Evolutionary conservation across 2,888 invertebrate genomes (phyloP).

Genomic region (Danaus chrysippus): DNA sequence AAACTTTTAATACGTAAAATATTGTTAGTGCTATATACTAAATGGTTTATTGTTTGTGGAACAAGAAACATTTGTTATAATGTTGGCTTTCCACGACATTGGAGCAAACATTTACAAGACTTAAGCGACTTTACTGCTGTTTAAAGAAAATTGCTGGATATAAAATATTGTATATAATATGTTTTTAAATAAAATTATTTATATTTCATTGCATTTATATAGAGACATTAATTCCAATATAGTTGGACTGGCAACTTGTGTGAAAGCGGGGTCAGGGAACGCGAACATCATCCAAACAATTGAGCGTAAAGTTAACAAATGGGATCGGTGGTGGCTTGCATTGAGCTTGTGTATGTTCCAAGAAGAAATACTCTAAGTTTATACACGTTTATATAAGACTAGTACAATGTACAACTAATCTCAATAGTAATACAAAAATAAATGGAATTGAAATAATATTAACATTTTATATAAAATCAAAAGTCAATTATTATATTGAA

Average conservation of each 20-base stretch:
- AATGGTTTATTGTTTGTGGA: conserved; percentile 29
- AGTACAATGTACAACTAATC: no score
- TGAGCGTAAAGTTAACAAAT: conserved; percentile 73
- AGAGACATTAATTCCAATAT: conserved; percentile 16
- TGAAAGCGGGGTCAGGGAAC: conserved; percentile 23
- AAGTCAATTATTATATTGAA: no score
- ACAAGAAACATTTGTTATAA: conserved; percentile 24
- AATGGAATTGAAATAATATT: no score
- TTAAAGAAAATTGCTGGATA: neutral
- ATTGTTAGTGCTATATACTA: conserved; percentile 10
- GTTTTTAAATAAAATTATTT: neutral
- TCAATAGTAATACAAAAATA: no score
- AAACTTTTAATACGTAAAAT: conserved; percentile 1
- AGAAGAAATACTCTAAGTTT: neutral
- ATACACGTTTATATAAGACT: neutral
- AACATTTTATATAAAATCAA: no score
- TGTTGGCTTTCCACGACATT: conserved; percentile 11
- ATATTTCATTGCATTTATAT: neutral
- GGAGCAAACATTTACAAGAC: conserved; percentile 12
- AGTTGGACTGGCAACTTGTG: conserved; percentile 11
- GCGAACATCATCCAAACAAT: conserved; percentile 36
- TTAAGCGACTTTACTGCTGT: neutral
- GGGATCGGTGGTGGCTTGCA: conserved; percentile 62
- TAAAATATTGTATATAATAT: conserved; percentile 9
- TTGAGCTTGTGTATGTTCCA: conserved; percentile 29